phyloP scores from a whole-genome alignment of 2,113 vertebrate species.

The Forbesichthys papilliferus region DNA sequence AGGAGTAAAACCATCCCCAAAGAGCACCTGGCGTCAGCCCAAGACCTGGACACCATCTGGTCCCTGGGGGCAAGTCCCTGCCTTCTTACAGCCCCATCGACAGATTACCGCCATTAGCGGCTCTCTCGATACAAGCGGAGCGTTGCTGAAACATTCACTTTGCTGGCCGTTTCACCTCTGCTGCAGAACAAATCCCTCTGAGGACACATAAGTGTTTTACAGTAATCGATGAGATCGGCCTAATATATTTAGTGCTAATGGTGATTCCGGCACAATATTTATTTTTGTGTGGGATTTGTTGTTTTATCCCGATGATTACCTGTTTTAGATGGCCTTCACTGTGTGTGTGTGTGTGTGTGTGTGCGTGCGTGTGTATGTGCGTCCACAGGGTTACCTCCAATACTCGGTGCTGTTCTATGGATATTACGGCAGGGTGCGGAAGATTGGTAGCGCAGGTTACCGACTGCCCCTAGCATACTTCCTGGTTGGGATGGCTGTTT shows the following conservation, averaged over 20 bases:
- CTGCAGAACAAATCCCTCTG: background rate
- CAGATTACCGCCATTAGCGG: constrained; percentile 7
- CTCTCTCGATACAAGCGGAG: background rate
- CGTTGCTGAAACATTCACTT: background rate
- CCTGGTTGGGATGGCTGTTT: constrained; percentile 96
- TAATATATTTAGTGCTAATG: background rate
- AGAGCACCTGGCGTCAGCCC: constrained; percentile 83
- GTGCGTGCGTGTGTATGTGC: background rate
- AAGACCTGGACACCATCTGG: constrained; percentile 98
- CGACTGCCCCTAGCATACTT: constrained; percentile 94
- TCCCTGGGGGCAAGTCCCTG: constrained; percentile 88
- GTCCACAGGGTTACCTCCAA: constrained; percentile 93
- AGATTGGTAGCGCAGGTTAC: constrained; percentile 91
- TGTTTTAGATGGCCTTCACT: background rate
- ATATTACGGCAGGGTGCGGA: constrained; percentile 89
- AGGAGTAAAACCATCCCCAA: constrained; percentile 91
- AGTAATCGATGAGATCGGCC: background rate
- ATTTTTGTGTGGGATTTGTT: background rate
- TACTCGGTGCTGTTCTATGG: constrained; percentile 97
- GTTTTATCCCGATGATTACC: background rate
- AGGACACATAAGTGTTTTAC: background rate
- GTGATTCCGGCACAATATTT: background rate
- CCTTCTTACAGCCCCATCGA: constrained; percentile 32
- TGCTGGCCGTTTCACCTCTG: background rate
- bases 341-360: constrained; percentile 16